These are phyloP conservation scores for Trissolcus japonicus DNA, from an alignment of 2,888 invertebrate species.

Conservation along the genomic window DNA sequence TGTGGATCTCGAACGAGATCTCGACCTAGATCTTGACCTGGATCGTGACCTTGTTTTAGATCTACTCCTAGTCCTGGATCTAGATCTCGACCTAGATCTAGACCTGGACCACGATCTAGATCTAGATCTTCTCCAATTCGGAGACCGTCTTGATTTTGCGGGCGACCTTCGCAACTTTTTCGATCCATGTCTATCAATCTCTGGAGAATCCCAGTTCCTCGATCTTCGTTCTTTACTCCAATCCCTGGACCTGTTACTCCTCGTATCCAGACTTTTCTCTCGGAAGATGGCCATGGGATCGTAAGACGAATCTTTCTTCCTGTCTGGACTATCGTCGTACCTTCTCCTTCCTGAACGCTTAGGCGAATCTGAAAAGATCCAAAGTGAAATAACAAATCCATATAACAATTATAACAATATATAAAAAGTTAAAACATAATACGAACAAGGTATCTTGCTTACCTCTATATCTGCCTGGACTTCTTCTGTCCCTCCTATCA, in stretches of 20 bases:
- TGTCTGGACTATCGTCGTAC: conserved; percentile 62
- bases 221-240: conserved; percentile 60
- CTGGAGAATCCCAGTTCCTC: conserved; percentile 66
- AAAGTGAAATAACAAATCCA: not conserved
- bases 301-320: conserved; percentile 65
- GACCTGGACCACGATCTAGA: conserved; percentile 74
- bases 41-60: conserved; percentile 71
- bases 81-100: conserved; percentile 64
- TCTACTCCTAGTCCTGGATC: conserved; percentile 69
- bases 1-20: conserved; percentile 64
- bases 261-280: conserved; percentile 63
- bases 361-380: conserved; percentile 53
- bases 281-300: conserved; percentile 71
- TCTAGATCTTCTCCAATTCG: conserved; percentile 60
- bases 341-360: conserved; percentile 60
- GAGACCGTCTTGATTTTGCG: conserved; percentile 41
- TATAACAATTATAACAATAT: conserved; percentile 10
- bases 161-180: conserved; percentile 59
- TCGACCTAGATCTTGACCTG: conserved; percentile 69
- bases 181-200: conserved; percentile 62
- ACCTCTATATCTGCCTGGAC: conserved; percentile 63
- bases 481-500: conserved; percentile 68
- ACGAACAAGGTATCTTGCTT: not conserved
- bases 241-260: conserved; percentile 61
- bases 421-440: not conserved